Evolutionary conservation across 1,140 invertebrate genomes (phyloP).

Genomic region (Scaptomyza pallida): DNA sequence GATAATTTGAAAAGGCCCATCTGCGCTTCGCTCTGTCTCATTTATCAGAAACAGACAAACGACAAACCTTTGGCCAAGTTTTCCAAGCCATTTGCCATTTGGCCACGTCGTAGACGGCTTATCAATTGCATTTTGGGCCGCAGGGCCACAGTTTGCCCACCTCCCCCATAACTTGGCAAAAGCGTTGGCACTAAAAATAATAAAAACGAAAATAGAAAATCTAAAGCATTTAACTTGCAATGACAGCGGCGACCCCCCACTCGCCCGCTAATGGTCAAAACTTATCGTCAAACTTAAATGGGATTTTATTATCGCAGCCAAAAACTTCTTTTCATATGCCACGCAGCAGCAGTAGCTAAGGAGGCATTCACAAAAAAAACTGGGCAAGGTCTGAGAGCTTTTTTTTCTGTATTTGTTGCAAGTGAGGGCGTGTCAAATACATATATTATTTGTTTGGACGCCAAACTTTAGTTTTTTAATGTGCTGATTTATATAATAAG

Average conservation of each 20-base stretch:
- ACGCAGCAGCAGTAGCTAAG: conserved; percentile 8
- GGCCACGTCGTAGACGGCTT: conserved; percentile 47
- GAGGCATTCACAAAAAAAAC: background rate
- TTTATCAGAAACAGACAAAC: conserved; percentile 68
- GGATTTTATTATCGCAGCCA: conserved; percentile 77
- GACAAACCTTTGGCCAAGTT: conserved; percentile 59
- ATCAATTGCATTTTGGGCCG: conserved; percentile 68
- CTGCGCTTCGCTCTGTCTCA: conserved; percentile 41
- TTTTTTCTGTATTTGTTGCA: conserved; percentile 7
- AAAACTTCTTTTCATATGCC: conserved; percentile 55
- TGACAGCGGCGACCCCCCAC: conserved; percentile 48
- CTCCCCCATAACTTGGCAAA: conserved; percentile 68
- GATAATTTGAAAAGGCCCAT: conserved; percentile 27
- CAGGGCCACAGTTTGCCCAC: conserved; percentile 57
- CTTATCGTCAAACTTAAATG: conserved; percentile 80
- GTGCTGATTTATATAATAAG: conserved; percentile 69
- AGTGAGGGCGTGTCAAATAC: conserved; percentile 49
- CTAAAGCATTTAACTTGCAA: conserved; percentile 71
- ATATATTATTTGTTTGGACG: conserved; percentile 42
- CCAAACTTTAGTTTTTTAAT: conserved; percentile 50
- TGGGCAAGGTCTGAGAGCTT: conserved; percentile 56
- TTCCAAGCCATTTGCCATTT: conserved; percentile 62
- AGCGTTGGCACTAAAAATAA: conserved; percentile 12
- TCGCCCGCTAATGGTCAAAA: conserved; percentile 69
- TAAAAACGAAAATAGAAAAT: conserved; percentile 46